These are phyloP conservation scores for Galaxea fascicularis DNA, from an alignment of 92 coral and sea anemone genomes.

Conservation along the genomic window DNA sequence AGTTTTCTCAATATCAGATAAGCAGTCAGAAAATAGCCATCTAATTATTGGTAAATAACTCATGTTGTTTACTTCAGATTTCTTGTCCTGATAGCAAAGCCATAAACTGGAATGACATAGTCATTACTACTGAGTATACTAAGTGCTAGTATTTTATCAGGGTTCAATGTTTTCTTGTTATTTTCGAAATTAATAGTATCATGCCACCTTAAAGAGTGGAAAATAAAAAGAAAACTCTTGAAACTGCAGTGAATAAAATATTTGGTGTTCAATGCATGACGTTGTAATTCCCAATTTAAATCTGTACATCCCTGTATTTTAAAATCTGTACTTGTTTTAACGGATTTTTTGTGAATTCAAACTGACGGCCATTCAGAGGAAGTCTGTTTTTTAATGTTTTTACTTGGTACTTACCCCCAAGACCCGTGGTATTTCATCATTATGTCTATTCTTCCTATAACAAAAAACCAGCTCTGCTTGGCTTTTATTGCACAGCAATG, in stretches of 20 bases:
- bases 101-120: no score
- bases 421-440: slow-evolving; percentile 39
- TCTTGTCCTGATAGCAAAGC: no score
- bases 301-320: slow-evolving; percentile 9
- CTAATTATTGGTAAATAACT: neutral
- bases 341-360: neutral
- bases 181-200: neutral
- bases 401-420: neutral
- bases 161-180: no score
- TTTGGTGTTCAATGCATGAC: neutral
- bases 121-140: no score
- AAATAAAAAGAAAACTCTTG: slow-evolving; percentile 1
- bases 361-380: slow-evolving; percentile 11
- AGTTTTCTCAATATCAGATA: slow-evolving; percentile 36
- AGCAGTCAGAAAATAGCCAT: slow-evolving; percentile 30
- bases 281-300: slow-evolving; percentile 1
- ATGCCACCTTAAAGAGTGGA: slow-evolving; percentile 13
- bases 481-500: slow-evolving; percentile 41
- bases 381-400: neutral
- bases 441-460: slow-evolving; percentile 30
- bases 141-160: no score
- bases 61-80: no score
- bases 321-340: slow-evolving; percentile 3
- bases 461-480: slow-evolving; percentile 32
- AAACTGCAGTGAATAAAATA: slow-evolving; percentile 14